These are phyloP conservation scores for Strix uralensis DNA, from an alignment of 2,113 vertebrate species.

Conservation along the genomic window DNA sequence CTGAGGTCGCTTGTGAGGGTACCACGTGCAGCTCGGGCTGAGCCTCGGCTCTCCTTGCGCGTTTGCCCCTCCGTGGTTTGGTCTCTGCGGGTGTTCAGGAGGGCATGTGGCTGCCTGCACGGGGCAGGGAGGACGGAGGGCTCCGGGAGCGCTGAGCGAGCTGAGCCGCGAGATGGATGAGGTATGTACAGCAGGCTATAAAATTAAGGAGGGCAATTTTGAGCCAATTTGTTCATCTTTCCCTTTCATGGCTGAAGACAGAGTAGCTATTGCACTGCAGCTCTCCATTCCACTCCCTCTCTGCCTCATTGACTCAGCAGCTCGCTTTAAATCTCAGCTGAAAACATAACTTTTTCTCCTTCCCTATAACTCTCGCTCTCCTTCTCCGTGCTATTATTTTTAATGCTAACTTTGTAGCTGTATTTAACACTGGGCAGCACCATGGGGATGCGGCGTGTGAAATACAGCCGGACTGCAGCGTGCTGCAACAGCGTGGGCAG, in stretches of 20 bases:
- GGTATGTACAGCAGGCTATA: not conserved
- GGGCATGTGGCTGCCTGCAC: rapidly evolving
- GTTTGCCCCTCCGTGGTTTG: not conserved
- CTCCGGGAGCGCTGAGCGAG: not conserved
- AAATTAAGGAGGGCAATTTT: not conserved
- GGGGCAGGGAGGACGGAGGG: not conserved
- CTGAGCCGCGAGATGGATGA: not conserved
- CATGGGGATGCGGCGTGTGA: not conserved
- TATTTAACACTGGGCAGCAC: not conserved
- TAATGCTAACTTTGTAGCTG: not conserved
- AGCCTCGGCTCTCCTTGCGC: rapidly evolving
- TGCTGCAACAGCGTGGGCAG: not conserved
- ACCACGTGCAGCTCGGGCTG: rapidly evolving
- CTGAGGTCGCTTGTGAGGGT: not conserved
- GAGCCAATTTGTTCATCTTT: not conserved
- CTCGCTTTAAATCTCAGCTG: not conserved
- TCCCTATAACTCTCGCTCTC: not conserved
- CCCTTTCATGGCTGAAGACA: not conserved
- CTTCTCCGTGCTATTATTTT: not conserved
- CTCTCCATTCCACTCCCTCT: not conserved
- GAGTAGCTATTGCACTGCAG: not conserved
- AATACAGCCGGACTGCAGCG: not conserved
- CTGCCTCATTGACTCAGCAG: not conserved
- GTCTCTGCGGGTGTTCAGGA: not conserved
- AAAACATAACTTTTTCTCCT: not conserved